Percentiles rank a stretch among this genome's conserved stretches.
These are phyloP conservation scores for Pygathrix nemaeus DNA, from an alignment of 2,113 vertebrate genomes.

Conservation along the genomic window DNA sequence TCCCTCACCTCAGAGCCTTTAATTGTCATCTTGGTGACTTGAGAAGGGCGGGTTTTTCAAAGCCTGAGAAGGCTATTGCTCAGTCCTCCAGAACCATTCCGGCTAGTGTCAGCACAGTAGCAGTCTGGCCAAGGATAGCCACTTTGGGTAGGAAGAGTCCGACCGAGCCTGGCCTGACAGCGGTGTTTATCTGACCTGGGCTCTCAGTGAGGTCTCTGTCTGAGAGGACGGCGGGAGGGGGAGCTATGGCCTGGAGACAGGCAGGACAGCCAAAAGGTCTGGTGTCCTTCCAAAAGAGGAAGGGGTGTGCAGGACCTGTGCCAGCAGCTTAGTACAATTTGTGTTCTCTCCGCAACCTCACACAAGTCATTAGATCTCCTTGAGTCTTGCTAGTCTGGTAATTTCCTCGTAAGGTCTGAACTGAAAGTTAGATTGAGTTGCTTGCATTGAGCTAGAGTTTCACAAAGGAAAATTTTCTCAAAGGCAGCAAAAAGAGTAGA, in stretches of 20 bases:
- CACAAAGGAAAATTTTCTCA: not conserved
- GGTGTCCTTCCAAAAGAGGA: not conserved
- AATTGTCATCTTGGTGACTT: not conserved
- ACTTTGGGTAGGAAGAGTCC: not conserved
- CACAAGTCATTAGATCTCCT: not conserved
- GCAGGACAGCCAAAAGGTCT: not conserved
- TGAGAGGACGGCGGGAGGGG: rapidly evolving
- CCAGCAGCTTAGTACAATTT: not conserved
- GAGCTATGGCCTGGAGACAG: not conserved
- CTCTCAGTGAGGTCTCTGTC: not conserved
- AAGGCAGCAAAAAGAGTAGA: not conserved
- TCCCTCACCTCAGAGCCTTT: not conserved
- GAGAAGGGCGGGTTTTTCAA: not conserved
- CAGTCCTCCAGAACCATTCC: not conserved
- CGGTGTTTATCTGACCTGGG: not conserved
- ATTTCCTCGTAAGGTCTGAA: not conserved
- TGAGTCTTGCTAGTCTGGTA: not conserved
- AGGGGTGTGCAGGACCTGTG: not conserved
- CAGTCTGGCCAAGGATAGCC: not conserved
- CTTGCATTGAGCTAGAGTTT: not conserved
- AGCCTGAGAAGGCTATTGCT: not conserved
- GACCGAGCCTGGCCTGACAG: not conserved
- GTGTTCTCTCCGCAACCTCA: not conserved
- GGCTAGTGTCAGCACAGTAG: not conserved
- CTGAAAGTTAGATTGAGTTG: not conserved